These are phyloP conservation scores for Hippocampus zosterae DNA, from an alignment of 2,113 vertebrate genomes.

Conservation along the genomic window DNA sequence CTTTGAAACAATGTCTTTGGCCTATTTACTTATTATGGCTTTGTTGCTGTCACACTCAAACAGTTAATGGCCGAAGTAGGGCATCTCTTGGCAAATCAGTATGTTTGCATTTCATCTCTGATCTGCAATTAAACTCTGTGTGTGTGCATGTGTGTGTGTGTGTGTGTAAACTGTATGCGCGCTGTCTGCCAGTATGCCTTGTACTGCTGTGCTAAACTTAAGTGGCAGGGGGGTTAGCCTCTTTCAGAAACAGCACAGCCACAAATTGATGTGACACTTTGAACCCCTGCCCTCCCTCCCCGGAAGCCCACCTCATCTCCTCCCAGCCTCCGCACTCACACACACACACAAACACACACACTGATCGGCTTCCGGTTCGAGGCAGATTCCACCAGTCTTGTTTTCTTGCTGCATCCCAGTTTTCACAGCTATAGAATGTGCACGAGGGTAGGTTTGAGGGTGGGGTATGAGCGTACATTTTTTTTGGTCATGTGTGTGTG, in stretches of 20 bases:
- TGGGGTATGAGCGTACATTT: constrained; percentile 33
- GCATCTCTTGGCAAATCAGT: not conserved
- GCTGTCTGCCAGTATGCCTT: constrained; percentile 47
- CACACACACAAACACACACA: constrained; percentile 20
- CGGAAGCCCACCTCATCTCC: constrained; percentile 26
- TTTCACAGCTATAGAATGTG: constrained; percentile 59
- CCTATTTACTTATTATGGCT: no score
- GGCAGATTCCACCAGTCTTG: constrained; percentile 56
- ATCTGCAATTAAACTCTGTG: constrained; percentile 6
- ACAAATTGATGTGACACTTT: constrained; percentile 71
- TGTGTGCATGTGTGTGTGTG: constrained; percentile 22
- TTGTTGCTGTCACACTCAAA: no score
- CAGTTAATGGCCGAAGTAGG: no score
- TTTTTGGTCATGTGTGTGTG: constrained; percentile 34
- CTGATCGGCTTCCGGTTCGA: constrained; percentile 52
- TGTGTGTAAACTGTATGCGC: constrained; percentile 27
- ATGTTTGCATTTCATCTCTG: not conserved
- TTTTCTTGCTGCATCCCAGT: constrained; percentile 55
- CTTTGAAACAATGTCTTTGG: no score
- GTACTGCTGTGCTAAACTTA: constrained; percentile 55
- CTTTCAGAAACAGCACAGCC: constrained; percentile 66
- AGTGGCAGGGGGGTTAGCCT: constrained; percentile 72
- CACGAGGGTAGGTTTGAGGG: constrained; percentile 48
- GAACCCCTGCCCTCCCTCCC: constrained; percentile 45
- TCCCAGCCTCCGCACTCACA: constrained; percentile 9